Evolutionary conservation across 2,888 invertebrate species (phyloP), one percentile per base, ranked within the genome.

Genomic region (Nebria salina): DNA sequence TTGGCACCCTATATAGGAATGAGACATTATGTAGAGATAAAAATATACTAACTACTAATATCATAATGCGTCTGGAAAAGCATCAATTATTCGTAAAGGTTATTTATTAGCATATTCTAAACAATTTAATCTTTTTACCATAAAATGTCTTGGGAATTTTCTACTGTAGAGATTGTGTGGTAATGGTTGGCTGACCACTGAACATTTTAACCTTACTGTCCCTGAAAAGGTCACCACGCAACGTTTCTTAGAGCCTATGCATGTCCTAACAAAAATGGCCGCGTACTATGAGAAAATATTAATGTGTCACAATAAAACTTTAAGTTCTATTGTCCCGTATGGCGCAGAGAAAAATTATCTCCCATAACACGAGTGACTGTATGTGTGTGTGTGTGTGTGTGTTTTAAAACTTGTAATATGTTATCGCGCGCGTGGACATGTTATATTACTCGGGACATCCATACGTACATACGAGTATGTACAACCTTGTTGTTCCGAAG

Each of bases 321-420:
- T 25, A 64, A 42, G 72, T 72, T 72, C 42, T 26, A 72, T 70
- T 72, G 73, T 78, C 72, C 73, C 70, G 26, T 54, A 72, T 43
- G 66, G 42, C 20, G 42, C 41, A 15, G 68, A 66, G 73, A 72
- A 73, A 41, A 73, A 75, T 26, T 64, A 72, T 76, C 76, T 72
- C 72, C 72, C 72, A 43, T 70, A 70, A 73, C 73, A 78, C 65
- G 65, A 65, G 66, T 15, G 65, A 79, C 75, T 20, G 20, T 20
- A 20, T 20, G 73, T 75, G 43, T 77, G 77, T 77, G 80, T 77
- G 80, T 80, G 73, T 74, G 68, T 43, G 77, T 77, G 77, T 77
- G 80, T 80, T 80, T 73, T 78, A 74, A 80, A 70, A 80, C 80
- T 75, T 80, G 80, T 80, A 80, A 70, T 75, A 54, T 70, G 80